Base-by-base conservation (phyloP, 2,797 vertebrate genomes). In the Tiaroga cobitis region DNA sequence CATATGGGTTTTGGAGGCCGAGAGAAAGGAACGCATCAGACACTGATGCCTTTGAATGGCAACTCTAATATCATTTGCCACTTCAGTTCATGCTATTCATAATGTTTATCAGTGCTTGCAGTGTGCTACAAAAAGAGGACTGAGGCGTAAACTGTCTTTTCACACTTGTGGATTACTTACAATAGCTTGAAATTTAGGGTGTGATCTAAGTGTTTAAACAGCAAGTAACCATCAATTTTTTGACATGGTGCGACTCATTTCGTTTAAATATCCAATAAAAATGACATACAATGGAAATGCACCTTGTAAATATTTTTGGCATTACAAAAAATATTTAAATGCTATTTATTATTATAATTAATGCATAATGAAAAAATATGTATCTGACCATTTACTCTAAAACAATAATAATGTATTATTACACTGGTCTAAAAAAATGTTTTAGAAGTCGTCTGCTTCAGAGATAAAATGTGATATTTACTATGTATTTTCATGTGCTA, bases 131-230 rank as follows among this genome's bases (percentile, higher is more conserved):
- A 84, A 87, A 92, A 91, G 84, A 92, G 86, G 90, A 92, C 90
- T 92, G 67, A 43, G 0, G 39, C 19, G 65, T 91, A 89, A 94
- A 92, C 89, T 92, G 85, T 86, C 90, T 86, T 91, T 90, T 92
- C 7, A 90, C 92, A 91, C 91, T 89, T 7, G 82, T 83, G 91
- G 89, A 90, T 85, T 91, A 90, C 89, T 88, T 86, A 90, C 86
- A 88, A 78, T 85, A 83, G 88, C 84, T 89, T 89, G 76, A 86
- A 87, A 84, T 89, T 89, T 86, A 85, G 82, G 82, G 72, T 68
- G 83, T 75, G 82, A 79, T 75, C 51, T 75, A 83, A 86, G 76
- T 56, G 78, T 81, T 87, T 87, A 59, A 89, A 81, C 65, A 87
- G 74, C 76, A 34, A 56, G 29, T 75, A 84, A 46, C 80, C 32